Evolutionary conservation across 2,888 invertebrate genomes (phyloP).

Genomic region (Pristionchus mayeri): DNA sequence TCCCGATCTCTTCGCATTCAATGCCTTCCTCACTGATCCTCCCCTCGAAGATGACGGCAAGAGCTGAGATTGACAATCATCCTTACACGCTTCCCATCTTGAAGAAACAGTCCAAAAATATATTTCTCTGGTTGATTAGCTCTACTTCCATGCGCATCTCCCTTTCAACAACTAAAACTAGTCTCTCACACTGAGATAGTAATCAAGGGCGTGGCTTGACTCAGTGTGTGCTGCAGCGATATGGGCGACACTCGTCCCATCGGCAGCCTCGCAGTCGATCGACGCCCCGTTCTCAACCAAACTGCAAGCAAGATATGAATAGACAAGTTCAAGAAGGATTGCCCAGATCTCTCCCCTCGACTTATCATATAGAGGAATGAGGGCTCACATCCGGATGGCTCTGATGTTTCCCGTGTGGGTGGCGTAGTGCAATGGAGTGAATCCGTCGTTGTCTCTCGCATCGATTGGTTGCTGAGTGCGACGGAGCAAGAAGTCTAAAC

Average conservation of each 20-base stretch:
- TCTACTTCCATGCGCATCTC: not conserved
- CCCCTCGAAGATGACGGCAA: not conserved
- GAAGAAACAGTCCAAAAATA: too few relatives aligned
- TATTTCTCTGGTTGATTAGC: too few relatives aligned
- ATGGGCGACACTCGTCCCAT: conserved; percentile 46
- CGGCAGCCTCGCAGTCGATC: not conserved
- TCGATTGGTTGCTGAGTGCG: conserved; percentile 40
- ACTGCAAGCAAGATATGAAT: not conserved
- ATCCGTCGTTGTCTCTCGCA: conserved; percentile 48
- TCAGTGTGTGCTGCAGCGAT: conserved; percentile 48
- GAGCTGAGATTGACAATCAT: too few relatives aligned
- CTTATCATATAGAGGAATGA: too few relatives aligned
- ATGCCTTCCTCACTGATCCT: not conserved
- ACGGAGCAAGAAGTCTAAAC: conserved; percentile 33
- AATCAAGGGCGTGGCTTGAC: conserved; percentile 24
- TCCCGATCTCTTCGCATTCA: conserved; percentile 26
- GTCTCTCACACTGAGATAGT: conserved; percentile 23
- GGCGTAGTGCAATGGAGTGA: conserved; percentile 51
- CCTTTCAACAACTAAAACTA: too few relatives aligned
- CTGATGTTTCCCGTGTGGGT: conserved; percentile 37
- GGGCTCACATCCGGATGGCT: conserved; percentile 37
- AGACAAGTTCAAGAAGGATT: not conserved
- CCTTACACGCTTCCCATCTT: too few relatives aligned
- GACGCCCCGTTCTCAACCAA: conserved; percentile 25
- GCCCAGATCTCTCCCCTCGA: not conserved